Conservation (phyloP, 2,113 vertebrate species). For the Paralichthys olivaceus region DNA sequence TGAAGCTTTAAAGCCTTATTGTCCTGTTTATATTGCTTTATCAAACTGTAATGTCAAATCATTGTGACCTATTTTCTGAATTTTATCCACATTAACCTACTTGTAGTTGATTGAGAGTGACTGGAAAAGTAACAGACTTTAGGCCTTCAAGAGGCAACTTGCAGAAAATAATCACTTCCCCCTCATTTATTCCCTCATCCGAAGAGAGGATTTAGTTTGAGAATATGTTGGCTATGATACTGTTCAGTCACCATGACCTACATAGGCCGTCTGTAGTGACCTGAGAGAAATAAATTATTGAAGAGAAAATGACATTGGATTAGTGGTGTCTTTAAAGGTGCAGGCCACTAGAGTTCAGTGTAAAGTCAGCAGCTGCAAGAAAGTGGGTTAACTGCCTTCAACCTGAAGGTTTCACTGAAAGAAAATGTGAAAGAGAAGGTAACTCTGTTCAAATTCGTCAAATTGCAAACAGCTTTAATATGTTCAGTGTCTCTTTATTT, state of each 20-base stretch:
- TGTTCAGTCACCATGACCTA: not conserved
- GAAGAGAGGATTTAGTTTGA: no score
- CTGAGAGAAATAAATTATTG: not conserved
- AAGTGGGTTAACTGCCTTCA: not conserved
- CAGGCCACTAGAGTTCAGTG: constrained; percentile 47
- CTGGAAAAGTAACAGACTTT: no score
- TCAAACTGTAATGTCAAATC: no score
- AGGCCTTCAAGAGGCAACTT: no score
- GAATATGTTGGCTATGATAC: not conserved
- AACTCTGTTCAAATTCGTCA: not conserved
- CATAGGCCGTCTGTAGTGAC: not conserved
- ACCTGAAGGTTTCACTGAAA: not conserved
- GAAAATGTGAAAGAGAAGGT: not conserved
- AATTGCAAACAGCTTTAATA: no score
- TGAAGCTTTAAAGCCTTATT: no score
- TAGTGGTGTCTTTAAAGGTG: not conserved
- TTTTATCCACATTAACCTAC: no score
- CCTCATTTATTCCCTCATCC: no score
- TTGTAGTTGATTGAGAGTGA: no score
- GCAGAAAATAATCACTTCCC: no score
- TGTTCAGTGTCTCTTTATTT: not conserved
- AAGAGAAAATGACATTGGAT: not conserved
- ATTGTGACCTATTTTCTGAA: no score
- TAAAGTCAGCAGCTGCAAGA: not conserved
- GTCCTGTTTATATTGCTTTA: no score